A percentile compares a stretch with the other conserved stretches of the same genome.
phyloP scores from a whole-genome alignment of 2,797 vertebrate species.

The Manis crassicaudata region DNA sequence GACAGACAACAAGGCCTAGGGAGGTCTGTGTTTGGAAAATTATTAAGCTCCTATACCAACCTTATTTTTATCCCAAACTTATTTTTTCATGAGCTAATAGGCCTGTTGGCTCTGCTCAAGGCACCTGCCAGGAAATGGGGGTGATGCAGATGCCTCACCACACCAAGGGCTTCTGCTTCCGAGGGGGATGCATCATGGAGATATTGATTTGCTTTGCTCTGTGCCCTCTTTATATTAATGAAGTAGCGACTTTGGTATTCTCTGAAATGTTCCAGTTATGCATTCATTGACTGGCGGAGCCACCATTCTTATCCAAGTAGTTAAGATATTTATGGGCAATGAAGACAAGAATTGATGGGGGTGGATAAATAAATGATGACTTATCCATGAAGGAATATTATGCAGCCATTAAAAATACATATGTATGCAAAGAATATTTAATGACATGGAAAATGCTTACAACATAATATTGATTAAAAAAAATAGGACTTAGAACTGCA shows the following conservation, averaged over 20 bases:
- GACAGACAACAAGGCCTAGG: neutral
- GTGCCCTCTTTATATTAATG: slow-evolving; percentile 59
- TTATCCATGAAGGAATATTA: neutral
- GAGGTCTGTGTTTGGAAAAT: slow-evolving; percentile 39
- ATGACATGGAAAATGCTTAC: neutral
- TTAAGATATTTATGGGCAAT: neutral
- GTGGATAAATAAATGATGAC: neutral
- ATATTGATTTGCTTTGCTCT: slow-evolving; percentile 42
- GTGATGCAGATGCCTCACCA: neutral
- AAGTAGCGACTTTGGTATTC: slow-evolving; percentile 47
- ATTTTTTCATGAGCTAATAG: slow-evolving; percentile 51
- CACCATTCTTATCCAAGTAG: slow-evolving; percentile 4
- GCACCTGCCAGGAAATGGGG: neutral
- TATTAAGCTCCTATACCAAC: slow-evolving; percentile 20
- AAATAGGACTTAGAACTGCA: neutral
- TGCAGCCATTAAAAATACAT: slow-evolving; percentile 54
- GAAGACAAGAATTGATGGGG: neutral
- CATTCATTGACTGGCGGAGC: neutral
- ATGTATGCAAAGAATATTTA: neutral
- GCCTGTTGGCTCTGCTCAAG: slow-evolving; percentile 30
- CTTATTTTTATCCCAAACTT: slow-evolving; percentile 59
- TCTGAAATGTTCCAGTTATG: slow-evolving; percentile 17
- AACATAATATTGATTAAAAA: neutral
- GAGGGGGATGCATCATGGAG: neutral
- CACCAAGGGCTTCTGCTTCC: neutral